Conservation (phyloP, 1,140 invertebrate genomes). For the Ooceraea biroi region DNA sequence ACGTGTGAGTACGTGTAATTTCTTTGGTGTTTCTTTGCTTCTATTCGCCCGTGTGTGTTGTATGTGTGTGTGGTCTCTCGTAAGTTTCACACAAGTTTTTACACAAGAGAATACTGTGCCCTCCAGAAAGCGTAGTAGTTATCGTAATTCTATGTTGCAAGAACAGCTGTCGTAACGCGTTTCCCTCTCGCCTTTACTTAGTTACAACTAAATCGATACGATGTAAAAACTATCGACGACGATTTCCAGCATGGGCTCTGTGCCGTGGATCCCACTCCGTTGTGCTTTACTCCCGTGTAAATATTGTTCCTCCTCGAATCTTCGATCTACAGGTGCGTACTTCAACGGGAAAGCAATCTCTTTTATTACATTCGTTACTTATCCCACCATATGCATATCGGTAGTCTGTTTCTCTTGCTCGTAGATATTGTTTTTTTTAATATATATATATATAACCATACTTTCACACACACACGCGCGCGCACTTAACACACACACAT, state of each 20-base stretch:
- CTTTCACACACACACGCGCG: conserved; percentile 46
- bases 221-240: conserved; percentile 60
- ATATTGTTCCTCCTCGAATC: conserved; percentile 38
- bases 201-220: conserved; percentile 61
- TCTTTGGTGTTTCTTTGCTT: conserved; percentile 67
- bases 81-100: conserved; percentile 35
- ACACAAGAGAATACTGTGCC: conserved; percentile 45
- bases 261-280: conserved; percentile 57
- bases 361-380: conserved; percentile 55
- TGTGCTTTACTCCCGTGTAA: conserved; percentile 50
- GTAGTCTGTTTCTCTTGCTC: conserved; percentile 37
- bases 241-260: conserved; percentile 53
- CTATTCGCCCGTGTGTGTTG: conserved; percentile 5
- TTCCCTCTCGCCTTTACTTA: too few relatives aligned
- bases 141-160: conserved; percentile 50
- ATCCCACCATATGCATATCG: conserved; percentile 45
- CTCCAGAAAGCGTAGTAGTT: conserved; percentile 46
- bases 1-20: conserved; percentile 33
- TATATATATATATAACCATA: too few relatives aligned
- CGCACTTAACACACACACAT: conserved; percentile 41
- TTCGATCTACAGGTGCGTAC: conserved; percentile 53
- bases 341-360: conserved; percentile 49
- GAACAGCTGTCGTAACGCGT: conserved; percentile 40
- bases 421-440: conserved; percentile 34
- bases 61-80: conserved; percentile 40